A percentile compares a stretch with the other conserved stretches of the same genome.
Conservation (phyloP, 2,797 vertebrate species). For the Alosa sapidissima region DNA sequence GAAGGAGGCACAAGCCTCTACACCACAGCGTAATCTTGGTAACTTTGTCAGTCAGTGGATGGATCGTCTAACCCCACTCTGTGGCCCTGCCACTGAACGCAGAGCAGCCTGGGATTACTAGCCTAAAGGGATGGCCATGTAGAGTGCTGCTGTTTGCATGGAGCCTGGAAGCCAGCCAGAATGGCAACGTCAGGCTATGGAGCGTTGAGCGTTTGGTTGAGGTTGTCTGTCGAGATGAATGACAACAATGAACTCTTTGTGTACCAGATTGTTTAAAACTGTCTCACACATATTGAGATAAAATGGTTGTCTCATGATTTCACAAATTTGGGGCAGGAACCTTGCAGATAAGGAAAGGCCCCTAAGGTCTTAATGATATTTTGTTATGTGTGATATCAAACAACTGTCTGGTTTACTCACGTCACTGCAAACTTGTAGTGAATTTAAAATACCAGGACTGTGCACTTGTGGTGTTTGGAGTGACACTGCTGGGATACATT, state of each 20-base stretch:
- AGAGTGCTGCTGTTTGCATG: not conserved
- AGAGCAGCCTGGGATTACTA: not conserved
- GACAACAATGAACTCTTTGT: not conserved
- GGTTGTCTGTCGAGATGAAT: not conserved
- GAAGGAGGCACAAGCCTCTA: not conserved
- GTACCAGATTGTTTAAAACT: not conserved
- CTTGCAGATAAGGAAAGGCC: not conserved
- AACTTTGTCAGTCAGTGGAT: not conserved
- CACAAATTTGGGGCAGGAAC: not conserved
- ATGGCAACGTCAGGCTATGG: too few species aligned
- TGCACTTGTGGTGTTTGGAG: not conserved
- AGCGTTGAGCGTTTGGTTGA: not conserved
- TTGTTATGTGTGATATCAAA: not conserved
- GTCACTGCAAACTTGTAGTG: not conserved
- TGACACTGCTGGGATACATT: not conserved
- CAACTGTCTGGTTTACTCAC: not conserved
- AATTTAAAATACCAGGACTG: not conserved
- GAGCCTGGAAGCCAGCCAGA: too few species aligned
- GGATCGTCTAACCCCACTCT: not conserved
- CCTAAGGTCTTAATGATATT: not conserved
- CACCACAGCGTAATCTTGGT: not conserved
- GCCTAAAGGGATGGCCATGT: not conserved
- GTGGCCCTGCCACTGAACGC: not conserved
- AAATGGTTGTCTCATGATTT: not conserved
- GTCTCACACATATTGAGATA: not conserved